Base-by-base conservation (phyloP, 1,140 invertebrate species). In the Drosophila eugracilis region DNA sequence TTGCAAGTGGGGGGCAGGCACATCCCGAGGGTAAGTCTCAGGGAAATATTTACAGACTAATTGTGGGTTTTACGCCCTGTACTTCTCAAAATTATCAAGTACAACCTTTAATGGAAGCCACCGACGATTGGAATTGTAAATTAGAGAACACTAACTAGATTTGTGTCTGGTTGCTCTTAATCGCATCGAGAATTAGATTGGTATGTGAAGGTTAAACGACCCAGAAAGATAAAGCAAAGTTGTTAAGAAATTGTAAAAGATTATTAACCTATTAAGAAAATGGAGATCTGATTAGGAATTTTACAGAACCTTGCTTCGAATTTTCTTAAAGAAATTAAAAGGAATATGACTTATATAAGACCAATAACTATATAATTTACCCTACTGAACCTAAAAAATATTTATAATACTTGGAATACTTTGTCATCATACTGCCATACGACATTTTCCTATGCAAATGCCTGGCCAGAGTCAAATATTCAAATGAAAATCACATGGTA, bases 61-160 rank as follows among this genome's bases (percentile, higher is more conserved):
- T 84, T 84, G 79, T 45, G 49, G 78, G 54, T 58, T 49, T 60
- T 30, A 28, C 36, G 52, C 50, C 54, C 26, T 58, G 42, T 36
- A 17, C 26, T 19, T 34, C 42, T 30, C 34, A 22, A 66, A 65
- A 65, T 65, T 26, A 62, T 63, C 30, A 32, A 37, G 17, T 62
- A 45, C 5, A n/a, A 15, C 15, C 24, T 36, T 19, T 39, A 15
- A 26, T 19, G 53, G 9, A 5, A 19, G 39, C n/a, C 41, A 44
- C 41, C 5, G 37, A 10, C 37, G 34, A 26, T 34, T 19, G 21
- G 17, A 36, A 32, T 60, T 17, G 21, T 7, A 26, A 63, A 36
- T 44, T 62, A 59, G 30, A 60, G 14, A 58, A 36, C 12, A 36
- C 49, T 19, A 36, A 58, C 48, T 36, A 19, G 30, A 4, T 26